These are phyloP conservation scores for Sturnira hondurensis DNA, from an alignment of 2,113 vertebrate species.

Conservation along the genomic window DNA sequence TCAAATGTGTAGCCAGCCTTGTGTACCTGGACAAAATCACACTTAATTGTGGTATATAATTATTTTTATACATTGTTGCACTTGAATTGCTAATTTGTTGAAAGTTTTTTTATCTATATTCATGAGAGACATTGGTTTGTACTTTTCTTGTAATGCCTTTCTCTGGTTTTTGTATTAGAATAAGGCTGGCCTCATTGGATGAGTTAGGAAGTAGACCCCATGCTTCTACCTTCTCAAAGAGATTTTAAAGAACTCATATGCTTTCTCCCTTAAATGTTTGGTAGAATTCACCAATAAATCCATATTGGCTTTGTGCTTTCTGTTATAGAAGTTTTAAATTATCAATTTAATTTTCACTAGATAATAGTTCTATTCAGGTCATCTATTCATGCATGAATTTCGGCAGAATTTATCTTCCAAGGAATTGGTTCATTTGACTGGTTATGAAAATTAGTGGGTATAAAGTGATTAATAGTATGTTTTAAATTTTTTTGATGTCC, in stretches of 20 bases:
- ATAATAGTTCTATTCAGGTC: neutral
- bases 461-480: neutral
- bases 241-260: neutral
- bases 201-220: neutral
- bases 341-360: neutral
- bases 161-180: neutral
- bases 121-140: too few species aligned
- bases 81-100: neutral
- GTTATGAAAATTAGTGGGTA: neutral
- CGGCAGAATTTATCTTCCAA: neutral
- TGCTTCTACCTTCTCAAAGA: neutral
- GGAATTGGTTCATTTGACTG: neutral
- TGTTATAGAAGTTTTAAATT: neutral
- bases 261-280: neutral
- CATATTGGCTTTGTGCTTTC: neutral
- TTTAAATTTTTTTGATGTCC: neutral
- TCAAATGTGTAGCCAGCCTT: neutral
- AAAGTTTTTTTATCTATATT: neutral
- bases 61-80: neutral
- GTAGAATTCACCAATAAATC: neutral
- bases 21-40: neutral
- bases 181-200: neutral
- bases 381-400: neutral
- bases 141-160: too few species aligned
- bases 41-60: neutral